Base-by-base conservation (phyloP, 2,888 invertebrate genomes). In the Myathropa florea region DNA sequence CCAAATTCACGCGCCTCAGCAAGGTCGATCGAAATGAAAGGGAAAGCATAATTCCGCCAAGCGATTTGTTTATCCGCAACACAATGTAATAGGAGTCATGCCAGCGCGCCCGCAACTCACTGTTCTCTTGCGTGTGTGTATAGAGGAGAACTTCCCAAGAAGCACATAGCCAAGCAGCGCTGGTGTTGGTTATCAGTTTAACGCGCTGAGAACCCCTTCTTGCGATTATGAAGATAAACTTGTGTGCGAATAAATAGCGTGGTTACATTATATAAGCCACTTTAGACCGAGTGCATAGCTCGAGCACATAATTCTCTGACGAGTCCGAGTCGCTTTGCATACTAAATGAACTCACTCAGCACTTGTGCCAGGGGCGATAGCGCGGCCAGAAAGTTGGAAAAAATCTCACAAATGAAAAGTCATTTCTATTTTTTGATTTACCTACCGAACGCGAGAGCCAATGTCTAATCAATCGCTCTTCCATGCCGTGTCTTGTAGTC, bases 371-470 rank as follows among this genome's bases (percentile, higher is more conserved):
- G 33, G 53, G 36, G 33, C 12, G 7, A 55, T 26, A 33, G 79
- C 61, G 72, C 67, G 77, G 70, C 14, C 46, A 7, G 26, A 18
- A 14, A 53, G 30, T 55, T 21, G 14, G 18, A 46, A 46, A 70
- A 64, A 73, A 68, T 64, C 59, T 73, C 72, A 59, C 68, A 73
- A 77, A 77, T 78, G 81, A 81, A 81, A 85, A 78, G 82, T 85
- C 85, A 81, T 85, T 81, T 78, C 68, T 68, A 81, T 72, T 85
- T 85, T 83, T 70, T 78, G 72, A 80, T 73, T 61, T 70, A 61
- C 61, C 33, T 24, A 53, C 24, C n/a, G 10, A 57, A 57, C 33
- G 26, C 53, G 21, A 21, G 33, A 21, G 12, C 36, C 59, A 23
- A 23, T 21, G 21, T 30, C 26, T 39, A 65, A 75, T 73, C 26